These are phyloP conservation scores for Sebastes hopkinsi DNA, from an alignment of 2,797 vertebrate genomes.

Conservation along the genomic window DNA sequence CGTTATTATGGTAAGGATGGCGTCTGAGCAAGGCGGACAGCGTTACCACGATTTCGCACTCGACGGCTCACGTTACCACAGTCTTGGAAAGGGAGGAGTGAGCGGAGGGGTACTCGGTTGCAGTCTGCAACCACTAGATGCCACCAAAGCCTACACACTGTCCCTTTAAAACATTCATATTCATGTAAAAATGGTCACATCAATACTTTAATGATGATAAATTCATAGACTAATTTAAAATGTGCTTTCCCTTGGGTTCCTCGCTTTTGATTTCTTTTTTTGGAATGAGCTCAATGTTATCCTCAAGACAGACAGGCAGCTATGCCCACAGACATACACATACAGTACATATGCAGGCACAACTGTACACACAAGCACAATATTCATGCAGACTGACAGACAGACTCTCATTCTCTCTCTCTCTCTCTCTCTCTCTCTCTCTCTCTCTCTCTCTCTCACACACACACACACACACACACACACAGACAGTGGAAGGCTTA, in stretches of 20 bases:
- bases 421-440: not conserved
- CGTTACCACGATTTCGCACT: too few species aligned
- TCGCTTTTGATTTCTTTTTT: not conserved
- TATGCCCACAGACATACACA: not conserved
- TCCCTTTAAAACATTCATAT: not conserved
- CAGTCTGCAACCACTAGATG: too few species aligned
- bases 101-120: too few species aligned
- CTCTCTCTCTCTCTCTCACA: not conserved
- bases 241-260: not conserved
- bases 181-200: not conserved
- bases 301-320: slow-evolving; percentile 4
- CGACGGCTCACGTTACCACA: too few species aligned
- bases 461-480: slow-evolving; percentile 8
- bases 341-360: not conserved
- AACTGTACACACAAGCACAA: not conserved
- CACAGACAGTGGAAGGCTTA: slow-evolving; percentile 65
- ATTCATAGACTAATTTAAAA: not conserved
- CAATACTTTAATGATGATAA: not conserved
- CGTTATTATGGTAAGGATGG: too few species aligned
- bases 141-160: too few species aligned
- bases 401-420: not conserved
- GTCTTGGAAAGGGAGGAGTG: too few species aligned
- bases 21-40: too few species aligned
- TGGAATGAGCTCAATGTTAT: not conserved
- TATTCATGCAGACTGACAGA: slow-evolving; percentile 29